Conservation (phyloP, 1,140 invertebrate genomes). For the Melipona quadrifasciata region DNA sequence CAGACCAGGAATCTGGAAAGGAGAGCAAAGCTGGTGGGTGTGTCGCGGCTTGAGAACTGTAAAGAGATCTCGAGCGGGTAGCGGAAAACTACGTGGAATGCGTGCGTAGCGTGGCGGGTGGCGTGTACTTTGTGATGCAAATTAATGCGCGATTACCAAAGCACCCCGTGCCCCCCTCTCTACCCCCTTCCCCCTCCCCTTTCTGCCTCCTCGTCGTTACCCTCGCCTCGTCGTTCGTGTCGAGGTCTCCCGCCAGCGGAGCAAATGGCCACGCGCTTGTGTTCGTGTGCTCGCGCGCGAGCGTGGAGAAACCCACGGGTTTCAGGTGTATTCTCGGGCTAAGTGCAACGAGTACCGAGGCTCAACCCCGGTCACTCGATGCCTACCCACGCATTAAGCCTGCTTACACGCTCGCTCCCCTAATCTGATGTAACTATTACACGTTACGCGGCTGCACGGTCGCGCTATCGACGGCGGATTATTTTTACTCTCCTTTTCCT, state of each 20-base stretch:
- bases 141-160: conserved; percentile 81
- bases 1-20: background rate
- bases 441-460: conserved; percentile 67
- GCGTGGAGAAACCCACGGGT: conserved; percentile 18
- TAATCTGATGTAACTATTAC: conserved; percentile 78
- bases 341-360: conserved; percentile 49
- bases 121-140: conserved; percentile 80
- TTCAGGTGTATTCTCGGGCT: conserved; percentile 49
- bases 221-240: conserved; percentile 45
- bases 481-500: conserved; percentile 3
- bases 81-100: conserved; percentile 74
- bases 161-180: conserved; percentile 55
- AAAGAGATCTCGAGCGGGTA: conserved; percentile 37
- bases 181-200: background rate
- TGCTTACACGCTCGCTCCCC: conserved; percentile 67
- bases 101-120: conserved; percentile 74
- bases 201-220: conserved; percentile 49
- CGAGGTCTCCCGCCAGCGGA: conserved; percentile 31
- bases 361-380: conserved; percentile 56
- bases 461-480: conserved; percentile 26
- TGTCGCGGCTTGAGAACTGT: conserved; percentile 53
- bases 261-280: conserved; percentile 21
- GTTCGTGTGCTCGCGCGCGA: background rate
- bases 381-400: conserved; percentile 69
- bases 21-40: conserved; percentile 20